Evolutionary conservation across 2,797 vertebrate species (phyloP).

Genomic region (Danio aesculapii): DNA sequence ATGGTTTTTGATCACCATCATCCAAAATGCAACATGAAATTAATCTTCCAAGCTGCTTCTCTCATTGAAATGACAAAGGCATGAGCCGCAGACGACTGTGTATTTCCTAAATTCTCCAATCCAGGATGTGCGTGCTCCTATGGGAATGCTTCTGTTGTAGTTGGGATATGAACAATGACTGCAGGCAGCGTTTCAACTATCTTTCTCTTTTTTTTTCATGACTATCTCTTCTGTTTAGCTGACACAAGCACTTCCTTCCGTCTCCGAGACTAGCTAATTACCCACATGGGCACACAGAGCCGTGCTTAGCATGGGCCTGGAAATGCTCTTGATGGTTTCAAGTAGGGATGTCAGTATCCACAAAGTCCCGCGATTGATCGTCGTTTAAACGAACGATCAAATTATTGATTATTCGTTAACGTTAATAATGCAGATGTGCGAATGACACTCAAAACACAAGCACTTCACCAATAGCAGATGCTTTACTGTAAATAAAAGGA

Average conservation of each 20-base stretch:
- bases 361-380: too few species aligned
- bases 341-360: too few species aligned
- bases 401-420: too few species aligned
- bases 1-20: conserved; percentile 18
- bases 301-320: conserved; percentile 11
- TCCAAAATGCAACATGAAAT: not conserved
- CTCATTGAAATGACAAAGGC: conserved; percentile 7
- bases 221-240: conserved; percentile 65
- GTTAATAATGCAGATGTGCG: too few species aligned
- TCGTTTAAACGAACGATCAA: too few species aligned
- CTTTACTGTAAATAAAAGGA: too few species aligned
- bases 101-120: not conserved
- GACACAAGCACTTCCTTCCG: conserved; percentile 61
- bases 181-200: conserved; percentile 15
- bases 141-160: not conserved
- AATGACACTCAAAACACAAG: too few species aligned
- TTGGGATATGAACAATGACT: conserved; percentile 14
- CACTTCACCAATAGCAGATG: too few species aligned
- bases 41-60: conserved; percentile 7
- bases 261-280: conserved; percentile 37
- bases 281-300: conserved; percentile 23
- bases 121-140: not conserved
- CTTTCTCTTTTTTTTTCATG: not conserved
- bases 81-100: not conserved
- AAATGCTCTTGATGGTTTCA: conserved; percentile 1